phyloP scores from a whole-genome alignment of 2,888 invertebrate species.

The Deilephila porcellus region DNA sequence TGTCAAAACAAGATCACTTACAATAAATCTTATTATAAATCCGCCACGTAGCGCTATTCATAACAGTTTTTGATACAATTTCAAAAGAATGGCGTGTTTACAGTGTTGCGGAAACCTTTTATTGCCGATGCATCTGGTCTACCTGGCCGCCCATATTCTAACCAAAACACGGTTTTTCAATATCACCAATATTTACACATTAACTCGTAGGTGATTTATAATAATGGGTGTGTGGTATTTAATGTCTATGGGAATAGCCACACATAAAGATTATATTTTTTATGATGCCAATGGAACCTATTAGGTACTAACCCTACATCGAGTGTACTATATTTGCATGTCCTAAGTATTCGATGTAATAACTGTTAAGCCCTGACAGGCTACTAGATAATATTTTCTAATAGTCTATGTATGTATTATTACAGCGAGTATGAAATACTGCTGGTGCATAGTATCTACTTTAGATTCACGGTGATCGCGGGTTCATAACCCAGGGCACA shows the following conservation, averaged over 20 bases:
- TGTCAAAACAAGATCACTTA: constrained; percentile 85
- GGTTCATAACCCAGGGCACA: no score
- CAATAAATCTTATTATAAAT: constrained; percentile 84
- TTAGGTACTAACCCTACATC: no score
- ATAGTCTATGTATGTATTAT: no score
- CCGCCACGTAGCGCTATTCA: constrained; percentile 75
- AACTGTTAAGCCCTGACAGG: no score
- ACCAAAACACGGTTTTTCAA: constrained; percentile 21
- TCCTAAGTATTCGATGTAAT: no score
- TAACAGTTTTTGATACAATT: constrained; percentile 62
- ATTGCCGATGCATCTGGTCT: constrained; percentile 72
- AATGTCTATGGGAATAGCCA: neutral
- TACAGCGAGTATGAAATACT: no score
- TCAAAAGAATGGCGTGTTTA: constrained; percentile 74
- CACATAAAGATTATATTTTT: no score
- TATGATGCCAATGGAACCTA: no score
- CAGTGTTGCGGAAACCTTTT: constrained; percentile 67
- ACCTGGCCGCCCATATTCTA: constrained; percentile 42
- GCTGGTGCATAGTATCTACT: no score
- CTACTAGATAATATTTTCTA: no score
- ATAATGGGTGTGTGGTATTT: constrained; percentile 3
- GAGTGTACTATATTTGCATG: no score
- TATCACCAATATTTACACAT: neutral
- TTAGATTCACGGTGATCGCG: no score
- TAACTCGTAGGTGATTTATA: neutral